Evolutionary conservation across 2,888 invertebrate species (phyloP).

Genomic region (Cephonodes hylas): DNA sequence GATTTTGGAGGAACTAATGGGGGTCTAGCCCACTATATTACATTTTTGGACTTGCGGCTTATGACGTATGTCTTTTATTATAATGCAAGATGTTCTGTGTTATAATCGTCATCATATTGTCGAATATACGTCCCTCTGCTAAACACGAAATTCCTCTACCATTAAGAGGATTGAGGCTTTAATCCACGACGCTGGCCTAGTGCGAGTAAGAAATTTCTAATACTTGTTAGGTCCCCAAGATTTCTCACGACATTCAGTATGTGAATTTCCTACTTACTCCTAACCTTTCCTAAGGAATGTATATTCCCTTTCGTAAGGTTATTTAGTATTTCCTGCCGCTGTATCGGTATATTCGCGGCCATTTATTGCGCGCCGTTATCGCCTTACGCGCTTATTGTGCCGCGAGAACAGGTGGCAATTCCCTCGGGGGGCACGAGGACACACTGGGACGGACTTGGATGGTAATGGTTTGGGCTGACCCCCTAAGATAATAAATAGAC

Average conservation of each 20-base stretch:
- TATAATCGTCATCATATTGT: too few relatives aligned
- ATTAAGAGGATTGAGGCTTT: too few relatives aligned
- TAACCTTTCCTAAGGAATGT: background rate
- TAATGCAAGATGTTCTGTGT: too few relatives aligned
- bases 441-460: background rate
- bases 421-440: background rate
- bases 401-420: constrained; percentile 2
- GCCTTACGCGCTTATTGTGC: background rate
- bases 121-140: too few relatives aligned
- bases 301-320: background rate
- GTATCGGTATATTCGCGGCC: background rate
- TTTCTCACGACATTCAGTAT: too few relatives aligned
- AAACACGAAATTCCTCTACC: too few relatives aligned
- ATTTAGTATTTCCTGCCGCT: too few relatives aligned
- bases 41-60: background rate
- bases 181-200: too few relatives aligned
- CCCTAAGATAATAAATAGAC: background rate
- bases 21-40: background rate
- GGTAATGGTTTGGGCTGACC: background rate
- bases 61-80: too few relatives aligned
- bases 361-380: background rate
- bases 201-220: too few relatives aligned
- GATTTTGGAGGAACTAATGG: background rate
- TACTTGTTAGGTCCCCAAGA: too few relatives aligned
- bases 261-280: background rate